A percentile compares a stretch with the other conserved stretches of the same genome.
Conservation (phyloP, 92 coral and sea anemone genomes). For the Zoanthus gigantus region DNA sequence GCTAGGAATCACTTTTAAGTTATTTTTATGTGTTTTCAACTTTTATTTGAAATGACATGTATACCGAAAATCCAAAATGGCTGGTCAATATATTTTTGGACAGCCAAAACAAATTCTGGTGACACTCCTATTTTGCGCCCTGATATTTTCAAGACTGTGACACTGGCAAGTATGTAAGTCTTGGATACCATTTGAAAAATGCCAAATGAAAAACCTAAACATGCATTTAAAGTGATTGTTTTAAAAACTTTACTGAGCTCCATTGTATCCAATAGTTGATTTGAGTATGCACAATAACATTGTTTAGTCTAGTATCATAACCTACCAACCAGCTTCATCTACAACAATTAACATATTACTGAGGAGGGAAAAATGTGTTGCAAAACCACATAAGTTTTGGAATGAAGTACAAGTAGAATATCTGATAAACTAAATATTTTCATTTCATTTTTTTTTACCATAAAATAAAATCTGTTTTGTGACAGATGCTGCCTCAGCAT, state of each 20-base stretch:
- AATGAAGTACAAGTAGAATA: background rate
- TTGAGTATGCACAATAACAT: background rate
- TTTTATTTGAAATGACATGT: no score
- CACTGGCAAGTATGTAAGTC: no score
- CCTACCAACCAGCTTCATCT: background rate
- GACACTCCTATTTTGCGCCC: no score
- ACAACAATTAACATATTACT: background rate
- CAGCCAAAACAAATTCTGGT: no score
- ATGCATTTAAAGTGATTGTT: no score
- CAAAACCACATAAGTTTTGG: background rate
- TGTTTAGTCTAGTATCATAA: background rate
- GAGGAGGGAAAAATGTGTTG: background rate
- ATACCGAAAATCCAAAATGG: no score
- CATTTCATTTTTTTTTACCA: slow-evolving; percentile 30
- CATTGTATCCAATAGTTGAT: background rate
- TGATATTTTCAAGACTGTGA: no score
- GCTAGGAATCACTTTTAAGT: no score
- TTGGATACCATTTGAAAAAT: no score
- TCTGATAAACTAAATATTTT: slow-evolving; percentile 14
- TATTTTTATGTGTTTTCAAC: no score
- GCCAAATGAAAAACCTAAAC: no score
- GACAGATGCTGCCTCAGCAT: background rate
- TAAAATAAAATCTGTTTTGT: slow-evolving; percentile 31
- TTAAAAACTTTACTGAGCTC: background rate
- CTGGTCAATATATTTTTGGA: no score